phyloP scores from a whole-genome alignment of 2,888 invertebrate species.

The Dioctria rufipes region DNA sequence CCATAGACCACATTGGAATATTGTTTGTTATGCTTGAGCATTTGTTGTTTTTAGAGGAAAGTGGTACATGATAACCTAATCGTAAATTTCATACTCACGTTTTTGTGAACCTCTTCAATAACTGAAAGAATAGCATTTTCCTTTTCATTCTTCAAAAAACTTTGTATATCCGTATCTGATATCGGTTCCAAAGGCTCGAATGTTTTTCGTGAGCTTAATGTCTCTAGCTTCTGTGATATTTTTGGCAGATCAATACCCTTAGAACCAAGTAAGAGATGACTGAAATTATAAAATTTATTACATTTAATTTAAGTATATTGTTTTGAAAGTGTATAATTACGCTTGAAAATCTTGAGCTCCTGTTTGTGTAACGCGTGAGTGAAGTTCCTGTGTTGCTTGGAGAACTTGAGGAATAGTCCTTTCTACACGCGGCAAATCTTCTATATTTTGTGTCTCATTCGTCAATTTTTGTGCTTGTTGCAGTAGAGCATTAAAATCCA shows the following conservation, averaged over 20 bases:
- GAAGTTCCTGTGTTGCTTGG: constrained; percentile 91
- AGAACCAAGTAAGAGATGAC: constrained; percentile 90
- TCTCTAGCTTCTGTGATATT: constrained; percentile 91
- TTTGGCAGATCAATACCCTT: constrained; percentile 95
- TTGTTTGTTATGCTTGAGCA: too few species aligned
- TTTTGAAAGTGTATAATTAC: constrained; percentile 68
- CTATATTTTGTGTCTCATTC: constrained; percentile 88
- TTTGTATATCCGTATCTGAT: constrained; percentile 91
- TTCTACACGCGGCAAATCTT: constrained; percentile 88
- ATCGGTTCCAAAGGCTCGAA: constrained; percentile 92
- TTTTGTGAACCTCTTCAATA: constrained; percentile 90
- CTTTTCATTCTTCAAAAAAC: constrained; percentile 92
- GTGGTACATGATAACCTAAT: too few species aligned
- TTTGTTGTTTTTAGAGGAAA: too few species aligned
- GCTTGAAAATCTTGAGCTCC: constrained; percentile 94
- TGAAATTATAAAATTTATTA: constrained; percentile 66
- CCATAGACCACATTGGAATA: too few species aligned
- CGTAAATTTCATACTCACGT: constrained; percentile 74
- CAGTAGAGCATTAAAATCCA: constrained; percentile 88
- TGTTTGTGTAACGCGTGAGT: constrained; percentile 87
- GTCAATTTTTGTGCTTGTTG: constrained; percentile 94
- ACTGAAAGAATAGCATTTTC: constrained; percentile 94
- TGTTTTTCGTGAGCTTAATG: constrained; percentile 87
- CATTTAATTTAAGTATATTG: neutral
- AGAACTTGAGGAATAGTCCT: constrained; percentile 91